Evolutionary conservation across 1,140 invertebrate species (phyloP).

Genomic region (Catajapyx aquilonaris): DNA sequence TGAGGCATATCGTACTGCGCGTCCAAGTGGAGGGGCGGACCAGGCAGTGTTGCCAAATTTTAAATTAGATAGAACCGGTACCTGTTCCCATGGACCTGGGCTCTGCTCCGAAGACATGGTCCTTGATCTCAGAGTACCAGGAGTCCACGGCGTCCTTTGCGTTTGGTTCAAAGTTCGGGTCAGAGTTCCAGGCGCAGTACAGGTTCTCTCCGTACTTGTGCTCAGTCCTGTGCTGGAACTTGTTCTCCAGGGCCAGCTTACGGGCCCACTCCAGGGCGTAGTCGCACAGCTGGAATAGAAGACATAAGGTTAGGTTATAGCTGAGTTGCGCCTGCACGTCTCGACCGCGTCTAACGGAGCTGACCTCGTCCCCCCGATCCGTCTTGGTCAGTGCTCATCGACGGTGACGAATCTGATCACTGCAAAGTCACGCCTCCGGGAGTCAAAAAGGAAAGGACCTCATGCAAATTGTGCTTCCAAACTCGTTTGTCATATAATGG

Average conservation of each 20-base stretch:
- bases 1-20: too few relatives aligned
- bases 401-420: not conserved
- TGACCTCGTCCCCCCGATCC: not conserved
- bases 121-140: slow-evolving; percentile 20
- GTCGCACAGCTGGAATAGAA: slow-evolving; percentile 22
- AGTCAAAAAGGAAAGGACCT: not conserved
- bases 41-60: too few relatives aligned
- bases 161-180: slow-evolving; percentile 17
- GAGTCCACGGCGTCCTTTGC: slow-evolving; percentile 18
- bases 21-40: too few relatives aligned
- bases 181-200: slow-evolving; percentile 15
- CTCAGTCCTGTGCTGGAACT: slow-evolving; percentile 38
- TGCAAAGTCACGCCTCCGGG: not conserved
- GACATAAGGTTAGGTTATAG: slow-evolving; percentile 4
- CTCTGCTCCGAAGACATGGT: slow-evolving; percentile 16
- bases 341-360: not conserved
- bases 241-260: slow-evolving; percentile 42
- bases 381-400: not conserved
- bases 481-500: too few relatives aligned
- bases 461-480: not conserved
- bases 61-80: too few relatives aligned
- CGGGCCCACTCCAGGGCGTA: slow-evolving; percentile 47
- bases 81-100: slow-evolving; percentile 14
- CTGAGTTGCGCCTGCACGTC: not conserved
- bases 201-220: slow-evolving; percentile 31